A percentile compares a stretch with the other conserved stretches of the same genome.
These are phyloP conservation scores for Mobula hypostoma DNA, from an alignment of 2,113 vertebrate species.

Conservation along the genomic window DNA sequence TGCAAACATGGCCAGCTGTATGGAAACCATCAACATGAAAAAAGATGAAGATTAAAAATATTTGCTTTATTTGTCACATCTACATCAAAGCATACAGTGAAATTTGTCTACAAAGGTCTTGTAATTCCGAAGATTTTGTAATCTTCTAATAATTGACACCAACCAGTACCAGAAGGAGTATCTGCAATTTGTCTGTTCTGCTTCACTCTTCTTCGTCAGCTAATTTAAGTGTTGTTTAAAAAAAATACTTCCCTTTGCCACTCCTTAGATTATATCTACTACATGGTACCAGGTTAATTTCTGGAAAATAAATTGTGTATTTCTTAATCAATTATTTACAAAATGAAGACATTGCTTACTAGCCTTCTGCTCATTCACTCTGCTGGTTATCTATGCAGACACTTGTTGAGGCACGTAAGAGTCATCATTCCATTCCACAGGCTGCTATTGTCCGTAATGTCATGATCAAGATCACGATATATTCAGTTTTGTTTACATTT, in stretches of 20 bases:
- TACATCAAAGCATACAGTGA: too few relatives aligned
- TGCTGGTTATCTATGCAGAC: not conserved
- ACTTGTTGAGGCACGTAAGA: not conserved
- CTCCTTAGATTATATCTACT: not conserved
- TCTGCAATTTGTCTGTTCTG: not conserved
- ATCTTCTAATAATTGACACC: not conserved
- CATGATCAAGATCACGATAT: not conserved
- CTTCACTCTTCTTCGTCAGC: not conserved
- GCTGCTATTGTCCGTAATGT: not conserved
- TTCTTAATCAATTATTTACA: not conserved
- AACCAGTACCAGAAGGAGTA: not conserved
- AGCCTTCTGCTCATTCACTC: not conserved
- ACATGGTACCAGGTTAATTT: not conserved
- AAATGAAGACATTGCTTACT: not conserved
- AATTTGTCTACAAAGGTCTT: too few relatives aligned
- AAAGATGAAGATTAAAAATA: not conserved
- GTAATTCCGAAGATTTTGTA: not conserved
- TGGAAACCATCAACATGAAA: not conserved
- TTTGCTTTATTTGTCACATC: too few relatives aligned
- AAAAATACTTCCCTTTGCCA: not conserved
- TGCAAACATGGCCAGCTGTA: not conserved
- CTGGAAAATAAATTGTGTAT: not conserved
- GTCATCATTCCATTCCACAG: not conserved
- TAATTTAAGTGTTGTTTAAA: not conserved
- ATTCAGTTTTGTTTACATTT: too few relatives aligned